Evolutionary conservation across 2,113 vertebrate genomes (phyloP).

Genomic region (Theristicus caerulescens): DNA sequence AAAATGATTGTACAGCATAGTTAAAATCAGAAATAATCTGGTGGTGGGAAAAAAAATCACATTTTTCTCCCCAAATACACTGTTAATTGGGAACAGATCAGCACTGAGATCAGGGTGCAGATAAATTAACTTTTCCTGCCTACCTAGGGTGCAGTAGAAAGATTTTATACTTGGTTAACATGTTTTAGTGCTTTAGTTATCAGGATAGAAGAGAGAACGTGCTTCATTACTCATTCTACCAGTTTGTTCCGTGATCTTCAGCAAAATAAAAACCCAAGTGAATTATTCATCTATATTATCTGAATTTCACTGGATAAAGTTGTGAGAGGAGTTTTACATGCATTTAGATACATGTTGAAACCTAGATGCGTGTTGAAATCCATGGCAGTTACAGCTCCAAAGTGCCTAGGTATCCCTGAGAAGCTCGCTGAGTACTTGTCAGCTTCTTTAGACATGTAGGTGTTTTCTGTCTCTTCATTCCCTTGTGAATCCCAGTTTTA

Average conservation of each 20-base stretch:
- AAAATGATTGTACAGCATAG: neutral
- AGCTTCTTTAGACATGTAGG: neutral
- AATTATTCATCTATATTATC: neutral
- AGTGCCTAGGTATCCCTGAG: neutral
- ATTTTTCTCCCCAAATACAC: neutral
- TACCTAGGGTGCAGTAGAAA: neutral
- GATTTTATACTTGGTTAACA: neutral
- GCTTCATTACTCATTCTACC: neutral
- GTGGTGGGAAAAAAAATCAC: neutral
- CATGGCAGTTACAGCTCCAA: neutral
- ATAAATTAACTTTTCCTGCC: neutral
- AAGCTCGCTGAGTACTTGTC: neutral
- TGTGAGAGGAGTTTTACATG: neutral
- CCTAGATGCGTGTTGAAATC: neutral
- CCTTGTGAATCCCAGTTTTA: neutral
- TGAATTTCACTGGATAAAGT: neutral
- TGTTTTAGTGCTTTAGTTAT: neutral
- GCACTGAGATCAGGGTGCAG: neutral
- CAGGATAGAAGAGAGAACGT: neutral
- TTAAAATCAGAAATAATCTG: slow-evolving; percentile 16
- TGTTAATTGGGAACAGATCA: slow-evolving; percentile 13
- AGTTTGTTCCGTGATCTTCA: neutral
- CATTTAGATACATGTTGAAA: neutral
- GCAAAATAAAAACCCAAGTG: neutral
- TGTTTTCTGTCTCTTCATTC: neutral